Percentiles rank a stretch among this genome's conserved stretches.
Conservation (phyloP, 2,113 vertebrate genomes). For the Sporophila hypoxantha region DNA sequence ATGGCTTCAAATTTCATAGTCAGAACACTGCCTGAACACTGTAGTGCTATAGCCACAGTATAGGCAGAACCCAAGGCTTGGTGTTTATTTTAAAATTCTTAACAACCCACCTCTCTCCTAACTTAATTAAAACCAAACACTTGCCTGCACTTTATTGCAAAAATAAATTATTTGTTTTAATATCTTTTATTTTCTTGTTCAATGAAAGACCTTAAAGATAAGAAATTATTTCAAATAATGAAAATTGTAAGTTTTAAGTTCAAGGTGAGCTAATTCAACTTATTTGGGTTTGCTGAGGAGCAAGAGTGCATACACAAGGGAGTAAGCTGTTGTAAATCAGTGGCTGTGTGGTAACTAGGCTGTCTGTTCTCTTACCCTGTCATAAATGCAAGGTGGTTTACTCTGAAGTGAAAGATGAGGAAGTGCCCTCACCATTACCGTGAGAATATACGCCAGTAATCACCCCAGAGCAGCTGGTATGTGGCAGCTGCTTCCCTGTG, state of each 20-base stretch:
- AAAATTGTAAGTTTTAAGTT: neutral
- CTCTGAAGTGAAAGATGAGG: constrained; percentile 25
- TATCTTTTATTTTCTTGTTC: neutral
- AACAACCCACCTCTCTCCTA: neutral
- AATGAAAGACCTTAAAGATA: neutral
- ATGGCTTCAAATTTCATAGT: neutral
- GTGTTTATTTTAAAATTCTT: neutral
- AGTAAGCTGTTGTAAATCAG: constrained; percentile 13
- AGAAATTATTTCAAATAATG: constrained; percentile 1
- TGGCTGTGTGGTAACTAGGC: neutral
- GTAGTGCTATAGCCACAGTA: neutral
- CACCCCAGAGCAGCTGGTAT: constrained; percentile 15
- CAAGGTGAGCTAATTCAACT: neutral
- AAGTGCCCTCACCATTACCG: neutral
- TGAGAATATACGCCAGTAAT: constrained; percentile 30
- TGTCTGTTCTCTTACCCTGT: neutral
- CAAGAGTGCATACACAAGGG: neutral
- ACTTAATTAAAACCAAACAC: neutral
- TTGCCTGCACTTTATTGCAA: neutral
- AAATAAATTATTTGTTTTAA: neutral
- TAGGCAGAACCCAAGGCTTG: neutral
- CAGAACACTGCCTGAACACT: neutral
- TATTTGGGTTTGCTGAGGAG: neutral
- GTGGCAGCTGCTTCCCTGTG: constrained; percentile 40
- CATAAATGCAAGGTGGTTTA: constrained; percentile 25